phyloP scores from a whole-genome alignment of 2,888 invertebrate species.

The Calliphora vomitoria region DNA sequence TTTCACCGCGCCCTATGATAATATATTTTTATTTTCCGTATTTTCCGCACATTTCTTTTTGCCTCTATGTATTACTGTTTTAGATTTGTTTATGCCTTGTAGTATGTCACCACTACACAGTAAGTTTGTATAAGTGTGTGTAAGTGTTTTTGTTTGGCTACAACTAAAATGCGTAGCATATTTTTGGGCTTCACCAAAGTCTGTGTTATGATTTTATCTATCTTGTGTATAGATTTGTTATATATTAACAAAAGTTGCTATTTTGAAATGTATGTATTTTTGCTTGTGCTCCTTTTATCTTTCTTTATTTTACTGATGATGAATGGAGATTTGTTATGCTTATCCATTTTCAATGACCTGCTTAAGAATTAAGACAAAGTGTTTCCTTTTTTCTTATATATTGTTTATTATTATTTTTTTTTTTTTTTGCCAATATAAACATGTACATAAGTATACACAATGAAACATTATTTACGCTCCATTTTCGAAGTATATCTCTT shows the following conservation, averaged over 20 bases:
- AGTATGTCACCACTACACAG: background rate
- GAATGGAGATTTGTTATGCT: constrained; percentile 37
- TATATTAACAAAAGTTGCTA: background rate
- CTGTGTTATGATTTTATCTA: background rate
- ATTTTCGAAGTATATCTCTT: constrained; percentile 9
- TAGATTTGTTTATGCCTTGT: constrained; percentile 26
- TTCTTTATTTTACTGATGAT: constrained; percentile 12
- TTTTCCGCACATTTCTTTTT: background rate
- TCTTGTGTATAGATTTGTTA: background rate
- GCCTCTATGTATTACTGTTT: background rate
- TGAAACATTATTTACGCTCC: constrained; percentile 14
- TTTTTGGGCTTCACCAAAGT: constrained; percentile 13
- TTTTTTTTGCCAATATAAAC: background rate
- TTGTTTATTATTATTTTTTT: too few relatives aligned
- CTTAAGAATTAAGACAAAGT: constrained; percentile 36
- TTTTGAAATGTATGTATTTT: background rate
- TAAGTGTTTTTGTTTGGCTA: constrained; percentile 6
- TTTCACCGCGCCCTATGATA: constrained; percentile 54
- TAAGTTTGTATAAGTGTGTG: background rate
- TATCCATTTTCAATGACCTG: constrained; percentile 45
- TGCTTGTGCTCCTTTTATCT: background rate
- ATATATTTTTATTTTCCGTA: background rate
- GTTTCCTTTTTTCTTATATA: background rate
- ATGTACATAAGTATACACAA: background rate
- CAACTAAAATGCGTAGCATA: constrained; percentile 33